A percentile compares a stretch with the other conserved stretches of the same genome.
phyloP scores from a whole-genome alignment of 1,140 invertebrate genomes.

The Bombus waltoni region DNA sequence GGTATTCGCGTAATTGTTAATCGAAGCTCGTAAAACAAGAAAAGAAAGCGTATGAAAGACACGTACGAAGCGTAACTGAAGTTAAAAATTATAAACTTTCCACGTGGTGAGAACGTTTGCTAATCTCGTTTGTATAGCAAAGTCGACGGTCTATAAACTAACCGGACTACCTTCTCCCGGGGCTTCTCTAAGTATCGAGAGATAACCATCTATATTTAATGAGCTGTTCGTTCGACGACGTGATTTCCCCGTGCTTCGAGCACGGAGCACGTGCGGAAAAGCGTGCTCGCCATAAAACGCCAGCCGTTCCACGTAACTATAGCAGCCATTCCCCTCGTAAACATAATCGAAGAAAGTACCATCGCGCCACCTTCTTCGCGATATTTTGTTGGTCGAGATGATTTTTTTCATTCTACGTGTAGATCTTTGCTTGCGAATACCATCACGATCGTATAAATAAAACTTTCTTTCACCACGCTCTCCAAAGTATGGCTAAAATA shows the following conservation, averaged over 20 bases:
- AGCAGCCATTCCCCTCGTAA: slow-evolving; percentile 42
- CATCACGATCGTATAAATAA: too few species aligned
- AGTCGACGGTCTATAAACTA: slow-evolving; percentile 24
- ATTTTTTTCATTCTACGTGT: background rate
- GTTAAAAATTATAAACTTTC: slow-evolving; percentile 29
- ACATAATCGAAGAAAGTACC: slow-evolving; percentile 44
- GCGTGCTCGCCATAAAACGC: slow-evolving; percentile 32
- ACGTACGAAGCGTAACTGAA: too few species aligned
- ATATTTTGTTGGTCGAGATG: slow-evolving; percentile 26
- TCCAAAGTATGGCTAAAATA: background rate
- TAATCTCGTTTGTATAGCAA: slow-evolving; percentile 9
- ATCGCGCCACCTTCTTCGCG: background rate
- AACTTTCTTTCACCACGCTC: background rate
- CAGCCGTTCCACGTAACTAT: slow-evolving; percentile 41
- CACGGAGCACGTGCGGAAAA: slow-evolving; percentile 48
- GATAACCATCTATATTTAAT: slow-evolving; percentile 47
- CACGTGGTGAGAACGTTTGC: background rate
- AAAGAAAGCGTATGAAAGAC: too few species aligned
- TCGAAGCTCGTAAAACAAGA: too few species aligned
- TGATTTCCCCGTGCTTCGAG: slow-evolving; percentile 38
- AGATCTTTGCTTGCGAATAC: background rate
- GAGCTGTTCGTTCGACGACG: slow-evolving; percentile 14
- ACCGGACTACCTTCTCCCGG: slow-evolving; percentile 27
- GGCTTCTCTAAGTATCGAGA: background rate
- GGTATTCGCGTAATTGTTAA: too few species aligned